A percentile compares a stretch with the other conserved stretches of the same genome.
Conservation (phyloP, 2,113 vertebrate genomes). For the Dicrurus megarhynchus region DNA sequence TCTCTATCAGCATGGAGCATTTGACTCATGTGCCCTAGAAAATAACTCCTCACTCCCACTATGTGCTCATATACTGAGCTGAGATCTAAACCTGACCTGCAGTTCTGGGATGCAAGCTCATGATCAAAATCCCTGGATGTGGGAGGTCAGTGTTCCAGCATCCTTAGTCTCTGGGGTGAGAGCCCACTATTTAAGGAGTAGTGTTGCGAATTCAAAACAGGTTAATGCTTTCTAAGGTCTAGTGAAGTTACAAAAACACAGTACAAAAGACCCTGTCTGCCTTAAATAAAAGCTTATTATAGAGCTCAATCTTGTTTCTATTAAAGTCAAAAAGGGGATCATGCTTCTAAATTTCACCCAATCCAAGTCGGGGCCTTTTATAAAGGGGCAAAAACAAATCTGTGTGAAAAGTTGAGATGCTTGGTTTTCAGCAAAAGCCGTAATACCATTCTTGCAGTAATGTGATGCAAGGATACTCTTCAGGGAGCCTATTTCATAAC, state of each 20-base stretch:
- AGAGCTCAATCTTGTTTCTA: conserved; percentile 20
- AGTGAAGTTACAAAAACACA: conserved; percentile 12
- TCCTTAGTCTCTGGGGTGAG: not conserved
- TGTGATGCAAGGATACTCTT: not conserved
- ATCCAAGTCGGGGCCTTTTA: not conserved
- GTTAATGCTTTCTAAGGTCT: conserved; percentile 29
- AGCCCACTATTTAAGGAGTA: conserved; percentile 9
- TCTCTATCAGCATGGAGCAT: conserved; percentile 25
- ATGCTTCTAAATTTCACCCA: conserved; percentile 26
- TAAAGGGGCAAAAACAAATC: conserved; percentile 9
- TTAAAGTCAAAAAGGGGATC: not conserved
- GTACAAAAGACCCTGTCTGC: not conserved
- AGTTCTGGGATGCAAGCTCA: conserved; percentile 25
- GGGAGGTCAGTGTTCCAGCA: not conserved
- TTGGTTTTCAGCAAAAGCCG: not conserved
- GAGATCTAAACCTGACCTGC: conserved; percentile 18
- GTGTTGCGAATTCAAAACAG: not conserved
- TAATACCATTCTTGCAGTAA: not conserved
- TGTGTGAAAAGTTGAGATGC: conserved; percentile 35
- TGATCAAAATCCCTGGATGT: not conserved
- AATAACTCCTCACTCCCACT: conserved; percentile 27
- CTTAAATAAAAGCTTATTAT: conserved; percentile 36
- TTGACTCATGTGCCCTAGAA: conserved; percentile 35
- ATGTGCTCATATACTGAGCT: not conserved
- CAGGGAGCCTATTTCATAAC: not conserved